Evolutionary conservation across 2,113 vertebrate species (phyloP).

Genomic region (Myrmecobius fasciatus): DNA sequence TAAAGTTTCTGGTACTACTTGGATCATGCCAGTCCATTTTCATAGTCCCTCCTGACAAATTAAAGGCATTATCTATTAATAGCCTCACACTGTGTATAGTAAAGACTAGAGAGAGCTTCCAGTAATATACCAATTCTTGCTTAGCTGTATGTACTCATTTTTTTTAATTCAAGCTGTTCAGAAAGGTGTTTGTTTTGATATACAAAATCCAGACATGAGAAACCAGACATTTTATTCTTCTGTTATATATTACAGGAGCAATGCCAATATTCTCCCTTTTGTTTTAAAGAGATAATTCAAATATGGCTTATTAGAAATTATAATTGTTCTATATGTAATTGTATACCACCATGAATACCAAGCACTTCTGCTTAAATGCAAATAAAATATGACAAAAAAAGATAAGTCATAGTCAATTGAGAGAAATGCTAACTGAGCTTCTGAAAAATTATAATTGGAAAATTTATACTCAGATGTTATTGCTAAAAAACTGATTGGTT

Average conservation of each 20-base stretch:
- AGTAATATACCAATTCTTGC: neutral
- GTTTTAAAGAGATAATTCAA: constrained; percentile 44
- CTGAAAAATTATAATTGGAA: neutral
- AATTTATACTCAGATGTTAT: constrained; percentile 30
- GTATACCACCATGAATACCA: constrained; percentile 46
- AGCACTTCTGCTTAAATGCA: constrained; percentile 47
- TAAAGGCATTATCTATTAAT: neutral
- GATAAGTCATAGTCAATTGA: constrained; percentile 44
- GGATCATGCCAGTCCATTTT: neutral
- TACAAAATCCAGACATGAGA: neutral
- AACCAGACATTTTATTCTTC: constrained; percentile 53
- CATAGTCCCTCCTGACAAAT: neutral
- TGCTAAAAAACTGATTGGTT: neutral
- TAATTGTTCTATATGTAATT: constrained; percentile 54
- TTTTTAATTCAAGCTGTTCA: neutral
- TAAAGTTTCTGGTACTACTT: neutral
- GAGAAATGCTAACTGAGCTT: constrained; percentile 40
- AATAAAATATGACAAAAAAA: constrained; percentile 29
- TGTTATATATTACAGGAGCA: neutral
- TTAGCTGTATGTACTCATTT: neutral
- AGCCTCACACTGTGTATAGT: neutral
- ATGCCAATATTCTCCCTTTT: neutral
- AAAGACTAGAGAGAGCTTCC: neutral
- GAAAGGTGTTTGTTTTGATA: neutral
- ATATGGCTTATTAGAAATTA: constrained; percentile 49